A percentile compares a stretch with the other conserved stretches of the same genome.
These are phyloP conservation scores for Carassius carassius DNA, from an alignment of 2,113 vertebrate genomes.

Conservation along the genomic window DNA sequence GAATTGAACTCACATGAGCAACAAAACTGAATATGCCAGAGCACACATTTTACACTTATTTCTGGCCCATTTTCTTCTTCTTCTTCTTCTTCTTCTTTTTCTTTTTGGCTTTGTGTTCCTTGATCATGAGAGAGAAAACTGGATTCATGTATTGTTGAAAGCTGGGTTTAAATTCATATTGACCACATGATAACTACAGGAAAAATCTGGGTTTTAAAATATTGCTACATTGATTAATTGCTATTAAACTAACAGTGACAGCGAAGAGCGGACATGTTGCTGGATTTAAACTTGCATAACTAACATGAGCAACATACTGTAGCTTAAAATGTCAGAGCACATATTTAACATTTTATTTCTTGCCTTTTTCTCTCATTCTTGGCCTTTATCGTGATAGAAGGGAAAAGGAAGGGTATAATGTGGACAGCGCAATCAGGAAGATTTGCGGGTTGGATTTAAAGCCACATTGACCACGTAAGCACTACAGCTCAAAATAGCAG, in stretches of 20 bases:
- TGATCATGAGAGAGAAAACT: neutral
- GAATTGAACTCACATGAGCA: neutral
- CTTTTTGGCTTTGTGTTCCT: neutral
- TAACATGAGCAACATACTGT: neutral
- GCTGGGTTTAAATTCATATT: neutral
- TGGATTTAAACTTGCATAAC: neutral
- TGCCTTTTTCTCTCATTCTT: neutral
- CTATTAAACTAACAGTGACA: neutral
- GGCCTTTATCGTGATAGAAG: neutral
- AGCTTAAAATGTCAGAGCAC: neutral
- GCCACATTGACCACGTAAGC: no score
- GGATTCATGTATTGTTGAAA: neutral
- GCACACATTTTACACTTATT: neutral
- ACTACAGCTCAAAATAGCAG: no score
- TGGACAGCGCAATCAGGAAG: neutral
- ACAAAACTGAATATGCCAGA: neutral
- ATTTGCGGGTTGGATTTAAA: neutral
- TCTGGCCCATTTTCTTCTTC: no score
- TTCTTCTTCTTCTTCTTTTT: no score
- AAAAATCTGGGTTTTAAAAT: neutral
- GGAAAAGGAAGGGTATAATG: no score
- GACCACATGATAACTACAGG: no score
- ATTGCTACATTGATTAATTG: neutral
- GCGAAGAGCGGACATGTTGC: neutral
- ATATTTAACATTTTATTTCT: neutral